Evolutionary conservation across 1,140 invertebrate species (phyloP), one percentile per base, ranked within the genome.

Genomic region (Teleogryllus occipitalis): DNA sequence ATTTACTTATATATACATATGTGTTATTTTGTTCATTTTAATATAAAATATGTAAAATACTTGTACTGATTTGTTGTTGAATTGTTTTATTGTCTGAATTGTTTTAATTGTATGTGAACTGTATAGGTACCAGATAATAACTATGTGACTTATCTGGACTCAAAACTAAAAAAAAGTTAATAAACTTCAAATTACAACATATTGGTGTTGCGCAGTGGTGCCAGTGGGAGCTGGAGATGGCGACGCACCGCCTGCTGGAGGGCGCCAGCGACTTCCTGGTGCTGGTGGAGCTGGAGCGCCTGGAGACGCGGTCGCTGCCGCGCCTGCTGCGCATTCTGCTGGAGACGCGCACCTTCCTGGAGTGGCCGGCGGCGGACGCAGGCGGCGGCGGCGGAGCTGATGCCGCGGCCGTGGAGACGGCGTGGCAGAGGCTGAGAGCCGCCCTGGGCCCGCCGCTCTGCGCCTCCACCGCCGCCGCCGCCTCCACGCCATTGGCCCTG

Each of bases 211-310:
- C 46, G 8, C 78, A 79, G 78, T 79, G 78, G 78, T 79, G 78
- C 22, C 78, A 54, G 7, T 79, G 78, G 78, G 78, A 79, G 73
- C 54, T 79, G 78, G 78, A 79, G 78, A 79, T 79, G 78, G 78
- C 78, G 21, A 79, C 15, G 39, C 78, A 79, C 8, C 65, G 39
- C n/a, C 21, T 79, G 21, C 65, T 79, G 47, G 73, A 79, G 27
- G 78, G 65, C 49, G 27, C 47, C 54, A 79, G 78, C 21, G 78
- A 79, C 78, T 79, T 79, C 78, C 78, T 79, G 12, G 65, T 79
- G 39, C 73, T 79, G 18, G 54, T 79, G 54, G 78, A 79, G 78
- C 22, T 79, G 14, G 78, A 79, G 47, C 78, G 78, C 0, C 65
- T 79, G 18, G 73, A 79, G 14, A 8, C 47, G 14, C 54, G 39